These are phyloP conservation scores for Cladorhizidae sp. DNA, from an alignment of 37 sponge, comb jelly and placozoan genomes.

Conservation along the genomic window DNA sequence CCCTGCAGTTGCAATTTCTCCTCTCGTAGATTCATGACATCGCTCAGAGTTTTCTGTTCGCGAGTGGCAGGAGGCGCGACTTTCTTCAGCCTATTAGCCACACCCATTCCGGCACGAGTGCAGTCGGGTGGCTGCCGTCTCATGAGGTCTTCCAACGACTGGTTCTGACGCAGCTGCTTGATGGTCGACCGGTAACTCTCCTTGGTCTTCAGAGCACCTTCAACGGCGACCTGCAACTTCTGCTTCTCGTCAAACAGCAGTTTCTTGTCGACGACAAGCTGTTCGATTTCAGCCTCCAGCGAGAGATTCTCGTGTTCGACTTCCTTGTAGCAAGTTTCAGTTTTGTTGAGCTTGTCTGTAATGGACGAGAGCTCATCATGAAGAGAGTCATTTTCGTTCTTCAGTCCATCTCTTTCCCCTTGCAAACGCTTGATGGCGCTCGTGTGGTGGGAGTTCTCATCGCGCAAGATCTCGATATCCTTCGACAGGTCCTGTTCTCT, in stretches of 20 bases:
- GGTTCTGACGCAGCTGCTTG: conserved; percentile 37
- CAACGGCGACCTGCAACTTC: conserved; percentile 32
- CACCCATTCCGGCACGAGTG: neutral
- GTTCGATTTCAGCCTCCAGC: conserved; percentile 36
- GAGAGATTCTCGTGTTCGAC: conserved; percentile 54
- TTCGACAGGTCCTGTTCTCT: conserved; percentile 42
- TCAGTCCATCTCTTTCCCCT: conserved; percentile 15
- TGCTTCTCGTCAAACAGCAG: conserved; percentile 25
- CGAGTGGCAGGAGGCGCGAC: neutral
- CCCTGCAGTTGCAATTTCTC: conserved; percentile 29
- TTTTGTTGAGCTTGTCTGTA: conserved; percentile 22
- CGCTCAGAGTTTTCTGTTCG: conserved; percentile 22
- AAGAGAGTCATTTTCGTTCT: conserved; percentile 17
- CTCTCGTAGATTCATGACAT: conserved; percentile 22
- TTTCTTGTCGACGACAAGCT: conserved; percentile 28
- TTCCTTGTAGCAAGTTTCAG: conserved; percentile 41
- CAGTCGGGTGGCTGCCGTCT: neutral
- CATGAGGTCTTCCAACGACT: conserved; percentile 7
- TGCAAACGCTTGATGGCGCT: conserved; percentile 33
- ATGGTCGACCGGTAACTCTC: conserved; percentile 41
- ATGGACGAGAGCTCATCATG: conserved; percentile 11
- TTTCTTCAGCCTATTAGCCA: neutral
- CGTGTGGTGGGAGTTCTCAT: conserved; percentile 52
- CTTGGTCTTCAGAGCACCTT: conserved; percentile 54
- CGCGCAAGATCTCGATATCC: conserved; percentile 47